phyloP scores from a whole-genome alignment of 2,888 invertebrate genomes.

The Cataglyphis altisquamis region DNA sequence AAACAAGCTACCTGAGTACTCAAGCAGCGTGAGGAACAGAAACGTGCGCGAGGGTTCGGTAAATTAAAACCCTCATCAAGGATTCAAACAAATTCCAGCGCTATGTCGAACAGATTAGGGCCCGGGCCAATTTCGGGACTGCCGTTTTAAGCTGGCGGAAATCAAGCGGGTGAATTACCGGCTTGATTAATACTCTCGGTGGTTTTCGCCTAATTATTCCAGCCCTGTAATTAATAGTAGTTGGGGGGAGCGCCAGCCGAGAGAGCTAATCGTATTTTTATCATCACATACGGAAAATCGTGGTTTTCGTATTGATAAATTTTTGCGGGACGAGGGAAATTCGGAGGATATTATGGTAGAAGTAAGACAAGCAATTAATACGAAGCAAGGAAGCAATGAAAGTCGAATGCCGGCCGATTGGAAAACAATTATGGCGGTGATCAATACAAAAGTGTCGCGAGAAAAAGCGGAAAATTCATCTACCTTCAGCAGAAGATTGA shows the following conservation, averaged over 20 bases:
- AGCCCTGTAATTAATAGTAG: conserved; percentile 57
- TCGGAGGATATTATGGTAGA: neutral
- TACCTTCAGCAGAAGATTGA: conserved; percentile 61
- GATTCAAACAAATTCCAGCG: conserved; percentile 78
- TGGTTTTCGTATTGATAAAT: conserved; percentile 42
- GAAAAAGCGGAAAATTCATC: conserved; percentile 62
- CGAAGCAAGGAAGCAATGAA: conserved; percentile 32
- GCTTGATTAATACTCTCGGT: conserved; percentile 71
- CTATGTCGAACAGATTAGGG: conserved; percentile 65
- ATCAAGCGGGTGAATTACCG: conserved; percentile 60
- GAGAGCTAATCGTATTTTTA: conserved; percentile 43
- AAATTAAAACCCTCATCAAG: conserved; percentile 76
- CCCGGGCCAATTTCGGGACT: conserved; percentile 62
- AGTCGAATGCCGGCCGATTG: conserved; percentile 39
- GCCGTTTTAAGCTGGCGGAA: conserved; percentile 60
- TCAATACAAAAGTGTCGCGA: conserved; percentile 43
- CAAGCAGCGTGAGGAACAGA: conserved; percentile 23
- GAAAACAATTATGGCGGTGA: conserved; percentile 57
- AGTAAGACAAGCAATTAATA: conserved; percentile 60
- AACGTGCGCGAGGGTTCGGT: conserved; percentile 59
- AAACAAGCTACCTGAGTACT: conserved; percentile 34
- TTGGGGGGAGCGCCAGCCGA: conserved; percentile 23
- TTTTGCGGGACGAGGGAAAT: neutral
- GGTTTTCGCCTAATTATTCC: conserved; percentile 81
- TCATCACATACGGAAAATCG: conserved; percentile 1